Conservation (phyloP, 2,797 vertebrate genomes). For the Tragopan temminckii region DNA sequence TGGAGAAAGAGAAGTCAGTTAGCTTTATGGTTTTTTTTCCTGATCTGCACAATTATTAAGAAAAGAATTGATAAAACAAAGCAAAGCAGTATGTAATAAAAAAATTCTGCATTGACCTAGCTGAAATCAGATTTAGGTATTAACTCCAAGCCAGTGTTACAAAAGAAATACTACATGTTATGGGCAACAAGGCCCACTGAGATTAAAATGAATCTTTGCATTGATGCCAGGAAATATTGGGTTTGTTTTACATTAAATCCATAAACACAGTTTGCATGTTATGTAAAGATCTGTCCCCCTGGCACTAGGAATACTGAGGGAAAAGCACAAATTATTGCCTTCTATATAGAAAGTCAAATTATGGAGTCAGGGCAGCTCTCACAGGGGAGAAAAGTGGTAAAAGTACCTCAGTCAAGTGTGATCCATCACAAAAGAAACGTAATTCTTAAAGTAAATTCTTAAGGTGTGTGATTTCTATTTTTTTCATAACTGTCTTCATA, state of each 20-base stretch:
- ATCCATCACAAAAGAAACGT: neutral
- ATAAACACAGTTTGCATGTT: neutral
- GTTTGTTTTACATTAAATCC: neutral
- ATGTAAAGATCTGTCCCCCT: neutral
- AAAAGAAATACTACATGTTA: neutral
- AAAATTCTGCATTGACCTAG: neutral
- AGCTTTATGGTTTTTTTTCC: neutral
- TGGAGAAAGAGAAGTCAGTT: neutral
- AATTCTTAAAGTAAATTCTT: neutral
- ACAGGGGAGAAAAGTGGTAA: neutral
- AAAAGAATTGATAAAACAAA: neutral
- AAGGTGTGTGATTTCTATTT: neutral
- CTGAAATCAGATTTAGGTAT: neutral
- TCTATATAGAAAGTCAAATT: neutral
- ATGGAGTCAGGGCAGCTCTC: neutral
- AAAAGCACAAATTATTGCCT: neutral
- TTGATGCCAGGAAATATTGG: neutral
- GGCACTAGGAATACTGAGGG: neutral
- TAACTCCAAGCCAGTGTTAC: neutral
- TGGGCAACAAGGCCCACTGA: neutral
- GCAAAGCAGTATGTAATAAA: neutral
- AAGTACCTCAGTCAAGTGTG: neutral
- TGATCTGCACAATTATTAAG: neutral
- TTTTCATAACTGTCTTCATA: neutral
- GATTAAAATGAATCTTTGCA: neutral